Base-by-base conservation (phyloP, 2,888 invertebrate species). In the Oasisia sp. region DNA sequence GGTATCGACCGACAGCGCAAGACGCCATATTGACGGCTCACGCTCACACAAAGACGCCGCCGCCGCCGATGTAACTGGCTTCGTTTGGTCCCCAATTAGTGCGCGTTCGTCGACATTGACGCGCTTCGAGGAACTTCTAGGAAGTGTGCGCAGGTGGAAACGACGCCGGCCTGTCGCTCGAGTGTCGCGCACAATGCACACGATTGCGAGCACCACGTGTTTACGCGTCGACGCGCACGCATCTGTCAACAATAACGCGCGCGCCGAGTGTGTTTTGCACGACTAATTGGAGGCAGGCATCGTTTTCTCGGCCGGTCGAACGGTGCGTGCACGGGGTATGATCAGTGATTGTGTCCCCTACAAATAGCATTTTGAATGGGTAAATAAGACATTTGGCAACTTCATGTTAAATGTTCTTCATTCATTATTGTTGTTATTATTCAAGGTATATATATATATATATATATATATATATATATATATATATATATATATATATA, bases 81-180 rank as follows among this genome's bases (percentile, higher is more conserved):
- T 74, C 74, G 74, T 74, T 74, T 74, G 74, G 27, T n/a, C n/a
- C 74, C 74, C 74, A 74, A 74, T 74, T 74, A 74, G 74, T n/a
- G 74, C 14, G 74, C n/a, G 74, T 7, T 74, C 74, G 74, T 7
- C 27, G 19, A 27, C 74, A 19, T 27, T 74, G 74, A 74, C 74
- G 74, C 74, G 74, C 74, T 74, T 74, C 74, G 74, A 27, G 74
- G 74, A 74, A 74, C 74, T 74, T 27, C 74, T 19, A 74, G 74
- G 74, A 74, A 74, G 74, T 74, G 7, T 7, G 74, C 74, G 74
- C 74, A 74, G 74, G 74, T 74, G 74, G 74, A 74, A 74, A 74
- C 27, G 74, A 74, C 74, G 7, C 9, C 50, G 50, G 50, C 50
- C 0, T 50, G 74, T n/a, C 74, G 74, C 19, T 74, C 74, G 74